Conservation (phyloP, 2,888 invertebrate species). For the Aproaerema taeniolella region DNA sequence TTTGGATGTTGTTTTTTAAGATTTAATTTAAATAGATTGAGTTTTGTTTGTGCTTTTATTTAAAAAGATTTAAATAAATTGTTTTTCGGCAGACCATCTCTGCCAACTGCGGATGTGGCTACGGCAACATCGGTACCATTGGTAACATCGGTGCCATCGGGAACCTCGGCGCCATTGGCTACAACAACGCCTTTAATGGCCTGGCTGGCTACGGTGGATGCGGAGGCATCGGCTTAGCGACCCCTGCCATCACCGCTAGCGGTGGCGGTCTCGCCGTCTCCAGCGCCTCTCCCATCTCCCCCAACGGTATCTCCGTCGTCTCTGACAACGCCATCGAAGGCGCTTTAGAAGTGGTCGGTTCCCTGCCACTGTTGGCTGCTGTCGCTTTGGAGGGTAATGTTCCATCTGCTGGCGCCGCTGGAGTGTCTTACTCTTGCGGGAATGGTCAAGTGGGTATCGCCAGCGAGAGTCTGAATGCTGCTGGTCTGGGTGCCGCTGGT, state of each 20-base stretch:
- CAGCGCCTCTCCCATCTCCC: conserved; percentile 23
- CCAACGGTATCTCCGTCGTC: conserved; percentile 30
- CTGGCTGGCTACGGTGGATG: neutral
- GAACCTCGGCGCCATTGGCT: conserved; percentile 2
- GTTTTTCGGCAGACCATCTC: conserved; percentile 14
- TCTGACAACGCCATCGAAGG: conserved; percentile 39
- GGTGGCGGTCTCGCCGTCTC: conserved; percentile 19
- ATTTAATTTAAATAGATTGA: too few relatives aligned
- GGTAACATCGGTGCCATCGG: neutral
- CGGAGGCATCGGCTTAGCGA: neutral
- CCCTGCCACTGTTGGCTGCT: conserved; percentile 39
- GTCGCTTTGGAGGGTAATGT: conserved; percentile 35
- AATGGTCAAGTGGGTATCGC: conserved; percentile 34
- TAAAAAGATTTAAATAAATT: too few relatives aligned
- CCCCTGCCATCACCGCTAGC: conserved; percentile 4
- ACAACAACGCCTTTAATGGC: neutral
- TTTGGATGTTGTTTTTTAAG: too few relatives aligned
- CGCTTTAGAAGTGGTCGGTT: conserved; percentile 30
- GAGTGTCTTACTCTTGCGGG: conserved; percentile 37
- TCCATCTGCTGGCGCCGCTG: conserved; percentile 36
- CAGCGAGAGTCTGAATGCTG: conserved; percentile 26
- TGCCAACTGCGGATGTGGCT: too few relatives aligned
- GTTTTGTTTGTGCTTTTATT: too few relatives aligned
- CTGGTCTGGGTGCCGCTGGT: conserved; percentile 16
- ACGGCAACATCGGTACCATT: too few relatives aligned